Base-by-base conservation (phyloP, 1,140 invertebrate species). In the Uloborus diversus region DNA sequence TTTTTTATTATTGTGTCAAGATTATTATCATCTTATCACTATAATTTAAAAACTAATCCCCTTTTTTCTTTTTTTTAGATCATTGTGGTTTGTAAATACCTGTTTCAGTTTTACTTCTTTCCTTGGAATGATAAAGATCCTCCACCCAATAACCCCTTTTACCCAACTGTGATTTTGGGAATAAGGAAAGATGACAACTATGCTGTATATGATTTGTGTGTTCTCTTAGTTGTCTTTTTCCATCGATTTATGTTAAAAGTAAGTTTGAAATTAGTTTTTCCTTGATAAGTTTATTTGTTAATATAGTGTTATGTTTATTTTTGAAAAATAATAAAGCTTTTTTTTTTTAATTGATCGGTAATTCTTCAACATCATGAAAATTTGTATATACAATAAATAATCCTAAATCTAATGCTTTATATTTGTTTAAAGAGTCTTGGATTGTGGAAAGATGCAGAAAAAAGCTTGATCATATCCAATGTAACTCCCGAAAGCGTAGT, bases 21-120 rank as follows among this genome's bases (percentile, higher is more conserved):
- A n/a, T n/a, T n/a, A n/a, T n/a, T n/a, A n/a, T n/a, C n/a, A n/a
- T n/a, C n/a, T n/a, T n/a, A n/a, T n/a, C n/a, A n/a, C n/a, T n/a
- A n/a, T n/a, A n/a, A n/a, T n/a, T n/a, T n/a, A n/a, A n/a, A n/a
- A n/a, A n/a, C n/a, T n/a, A n/a, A n/a, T n/a, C n/a, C n/a, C n/a
- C n/a, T n/a, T n/a, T n/a, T n/a, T n/a, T n/a, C n/a, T n/a, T n/a
- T 75, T 61, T 88, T 89, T 25, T 85, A 96, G 94, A 91, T 94
- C 1, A 93, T 99, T 78, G 96, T 99, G 3, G 90, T 99, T 4
- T 91, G 98, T 79, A 99, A 99, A 88, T 99, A 97, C 85, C 90
- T 99, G 83, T 99, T 97, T 87, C 97, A 99, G 91, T 96, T 99
- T 86, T 92, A 95, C 84, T 91, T 99, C 80, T 91, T 98, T 80